Conservation (phyloP, 1,140 invertebrate genomes). For the Tigriopus japonicus region DNA sequence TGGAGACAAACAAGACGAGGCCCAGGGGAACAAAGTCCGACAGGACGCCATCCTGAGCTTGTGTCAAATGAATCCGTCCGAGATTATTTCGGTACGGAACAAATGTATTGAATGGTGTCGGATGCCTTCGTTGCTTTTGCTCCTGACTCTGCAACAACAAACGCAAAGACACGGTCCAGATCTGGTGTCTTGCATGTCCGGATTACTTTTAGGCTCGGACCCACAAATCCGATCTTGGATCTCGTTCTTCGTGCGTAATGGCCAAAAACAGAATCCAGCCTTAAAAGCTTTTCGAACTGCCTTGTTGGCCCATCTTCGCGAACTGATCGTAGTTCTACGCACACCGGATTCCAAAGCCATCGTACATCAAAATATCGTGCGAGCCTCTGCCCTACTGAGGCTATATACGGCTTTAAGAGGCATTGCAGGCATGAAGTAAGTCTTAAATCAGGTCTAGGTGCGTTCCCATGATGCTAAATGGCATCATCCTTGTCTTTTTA, state of each 20-base stretch:
- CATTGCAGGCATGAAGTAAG: constrained; percentile 71
- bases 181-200: background rate
- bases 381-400: constrained; percentile 56
- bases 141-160: background rate
- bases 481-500: no score
- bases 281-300: constrained; percentile 57
- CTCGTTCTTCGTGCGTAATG: constrained; percentile 55
- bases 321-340: constrained; percentile 27
- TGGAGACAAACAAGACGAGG: constrained; percentile 1
- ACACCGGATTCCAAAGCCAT: constrained; percentile 23
- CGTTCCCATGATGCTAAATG: no score
- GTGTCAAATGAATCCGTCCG: background rate
- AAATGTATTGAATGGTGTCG: background rate
- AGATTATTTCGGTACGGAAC: background rate
- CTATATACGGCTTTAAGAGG: constrained; percentile 79
- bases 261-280: constrained; percentile 48
- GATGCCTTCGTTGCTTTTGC: constrained; percentile 17
- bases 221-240: constrained; percentile 77
- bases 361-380: constrained; percentile 46
- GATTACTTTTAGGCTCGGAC: constrained; percentile 53
- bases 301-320: constrained; percentile 44
- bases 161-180: background rate
- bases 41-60: background rate
- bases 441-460: no score
- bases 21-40: background rate